These are phyloP conservation scores for Struthidea cinerea DNA, from an alignment of 2,113 vertebrate species.

Conservation along the genomic window DNA sequence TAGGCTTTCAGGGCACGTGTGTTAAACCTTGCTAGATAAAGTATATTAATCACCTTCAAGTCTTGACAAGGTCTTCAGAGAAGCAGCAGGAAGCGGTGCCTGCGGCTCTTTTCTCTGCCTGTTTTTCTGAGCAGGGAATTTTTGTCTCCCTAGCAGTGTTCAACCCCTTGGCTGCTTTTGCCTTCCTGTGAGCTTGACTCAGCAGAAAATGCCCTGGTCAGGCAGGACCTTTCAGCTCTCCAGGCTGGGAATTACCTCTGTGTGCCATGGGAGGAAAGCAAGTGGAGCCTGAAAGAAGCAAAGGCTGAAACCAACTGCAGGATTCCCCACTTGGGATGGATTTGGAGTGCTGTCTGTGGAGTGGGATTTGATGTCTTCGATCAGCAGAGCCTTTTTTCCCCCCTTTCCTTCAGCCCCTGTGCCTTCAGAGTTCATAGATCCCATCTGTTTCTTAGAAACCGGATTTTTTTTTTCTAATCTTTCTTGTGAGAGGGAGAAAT, in stretches of 20 bases:
- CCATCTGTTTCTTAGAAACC: background rate
- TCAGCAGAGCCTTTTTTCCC: background rate
- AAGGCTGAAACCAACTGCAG: rapidly evolving
- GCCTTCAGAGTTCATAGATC: background rate
- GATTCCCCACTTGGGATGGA: background rate
- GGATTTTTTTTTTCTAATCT: background rate
- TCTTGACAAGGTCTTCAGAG: background rate
- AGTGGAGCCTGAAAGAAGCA: background rate
- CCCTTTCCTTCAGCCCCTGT: background rate
- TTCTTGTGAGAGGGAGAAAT: background rate
- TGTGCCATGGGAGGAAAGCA: background rate
- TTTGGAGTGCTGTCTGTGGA: background rate
- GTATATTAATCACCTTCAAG: background rate
- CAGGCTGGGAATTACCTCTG: rapidly evolving
- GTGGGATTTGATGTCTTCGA: background rate
- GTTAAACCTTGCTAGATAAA: background rate
- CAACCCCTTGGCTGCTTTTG: background rate
- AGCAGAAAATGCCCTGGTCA: background rate
- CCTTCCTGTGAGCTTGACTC: background rate
- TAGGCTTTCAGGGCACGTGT: background rate
- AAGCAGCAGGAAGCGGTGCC: background rate
- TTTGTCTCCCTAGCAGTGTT: background rate
- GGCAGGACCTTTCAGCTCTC: background rate
- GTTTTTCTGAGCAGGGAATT: background rate
- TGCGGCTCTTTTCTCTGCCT: background rate